These are phyloP conservation scores for Rhinichthys klamathensis DNA, from an alignment of 2,113 vertebrate genomes.

Conservation along the genomic window DNA sequence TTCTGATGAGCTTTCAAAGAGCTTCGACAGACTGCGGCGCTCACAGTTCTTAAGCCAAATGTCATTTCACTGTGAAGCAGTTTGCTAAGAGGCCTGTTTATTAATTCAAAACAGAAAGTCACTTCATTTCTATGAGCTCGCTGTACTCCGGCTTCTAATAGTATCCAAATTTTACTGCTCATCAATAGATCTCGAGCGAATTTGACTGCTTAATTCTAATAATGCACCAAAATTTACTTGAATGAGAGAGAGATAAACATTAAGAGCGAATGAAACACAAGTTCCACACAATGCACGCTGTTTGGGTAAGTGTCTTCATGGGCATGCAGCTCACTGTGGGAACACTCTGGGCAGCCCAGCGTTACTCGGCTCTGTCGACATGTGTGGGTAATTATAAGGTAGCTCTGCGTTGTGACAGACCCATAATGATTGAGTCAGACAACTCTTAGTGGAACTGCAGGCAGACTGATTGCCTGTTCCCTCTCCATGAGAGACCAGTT, in stretches of 20 bases:
- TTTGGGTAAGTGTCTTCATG: background rate
- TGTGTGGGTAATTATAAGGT: slow-evolving; percentile 46
- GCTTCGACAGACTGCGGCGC: background rate
- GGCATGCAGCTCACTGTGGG: background rate
- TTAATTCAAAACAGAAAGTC: slow-evolving; percentile 10
- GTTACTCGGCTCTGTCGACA: slow-evolving; percentile 23
- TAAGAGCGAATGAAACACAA: background rate
- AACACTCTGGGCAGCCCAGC: background rate
- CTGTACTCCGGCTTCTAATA: background rate
- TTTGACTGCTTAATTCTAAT: background rate
- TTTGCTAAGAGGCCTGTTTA: background rate
- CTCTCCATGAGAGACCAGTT: slow-evolving; percentile 35
- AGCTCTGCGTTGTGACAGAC: slow-evolving; percentile 40
- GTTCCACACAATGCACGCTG: slow-evolving; percentile 2
- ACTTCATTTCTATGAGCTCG: background rate
- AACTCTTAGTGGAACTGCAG: slow-evolving; percentile 43
- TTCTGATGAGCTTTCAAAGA: slow-evolving; percentile 27
- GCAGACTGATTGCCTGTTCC: slow-evolving; percentile 42
- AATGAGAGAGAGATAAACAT: slow-evolving; percentile 13
- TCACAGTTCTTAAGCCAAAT: slow-evolving; percentile 32
- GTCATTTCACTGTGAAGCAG: background rate
- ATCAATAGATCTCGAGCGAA: background rate
- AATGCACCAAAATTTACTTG: background rate
- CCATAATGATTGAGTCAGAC: slow-evolving; percentile 51
- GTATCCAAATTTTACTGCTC: background rate